phyloP scores from a whole-genome alignment of 1,140 invertebrate species.

The Calliphora vicina region DNA sequence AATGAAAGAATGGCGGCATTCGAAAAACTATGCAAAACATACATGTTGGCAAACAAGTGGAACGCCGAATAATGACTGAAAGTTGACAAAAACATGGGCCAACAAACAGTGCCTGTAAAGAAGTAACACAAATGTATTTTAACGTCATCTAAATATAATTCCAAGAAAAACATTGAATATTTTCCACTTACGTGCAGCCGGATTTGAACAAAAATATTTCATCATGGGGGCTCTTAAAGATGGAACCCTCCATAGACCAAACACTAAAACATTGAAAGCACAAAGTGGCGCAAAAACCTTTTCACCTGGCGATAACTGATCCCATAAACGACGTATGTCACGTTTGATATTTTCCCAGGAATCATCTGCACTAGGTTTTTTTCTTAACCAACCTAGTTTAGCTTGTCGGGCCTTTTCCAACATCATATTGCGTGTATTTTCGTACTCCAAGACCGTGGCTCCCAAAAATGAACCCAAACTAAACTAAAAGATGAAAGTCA shows the following conservation, averaged over 20 bases:
- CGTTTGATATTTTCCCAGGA: slow-evolving; percentile 49
- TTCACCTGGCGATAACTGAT: slow-evolving; percentile 74
- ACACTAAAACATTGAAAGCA: slow-evolving; percentile 81
- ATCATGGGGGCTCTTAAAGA: slow-evolving; percentile 78
- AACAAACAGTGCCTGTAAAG: slow-evolving; percentile 74
- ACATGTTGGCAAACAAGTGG: slow-evolving; percentile 95
- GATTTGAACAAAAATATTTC: slow-evolving; percentile 86
- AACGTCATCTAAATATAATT: too few relatives aligned
- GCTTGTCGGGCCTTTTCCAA: slow-evolving; percentile 67
- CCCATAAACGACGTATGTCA: slow-evolving; percentile 75
- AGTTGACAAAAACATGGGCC: slow-evolving; percentile 89
- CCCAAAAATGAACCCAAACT: slow-evolving; percentile 75
- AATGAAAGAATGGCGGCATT: slow-evolving; percentile 75
- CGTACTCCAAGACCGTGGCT: slow-evolving; percentile 89
- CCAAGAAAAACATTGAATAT: not conserved
- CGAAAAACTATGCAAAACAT: slow-evolving; percentile 87
- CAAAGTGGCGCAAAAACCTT: slow-evolving; percentile 83
- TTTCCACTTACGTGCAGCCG: slow-evolving; percentile 73
- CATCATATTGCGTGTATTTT: slow-evolving; percentile 75
- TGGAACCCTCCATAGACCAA: slow-evolving; percentile 83
- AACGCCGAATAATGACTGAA: slow-evolving; percentile 91
- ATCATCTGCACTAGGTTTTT: slow-evolving; percentile 45
- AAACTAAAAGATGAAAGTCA: slow-evolving; percentile 64
- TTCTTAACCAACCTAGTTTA: slow-evolving; percentile 59
- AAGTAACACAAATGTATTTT: slow-evolving; percentile 29